A percentile compares a stretch with the other conserved stretches of the same genome.
phyloP scores from a whole-genome alignment of 1,140 invertebrate genomes.

The Hyphantria cunea region DNA sequence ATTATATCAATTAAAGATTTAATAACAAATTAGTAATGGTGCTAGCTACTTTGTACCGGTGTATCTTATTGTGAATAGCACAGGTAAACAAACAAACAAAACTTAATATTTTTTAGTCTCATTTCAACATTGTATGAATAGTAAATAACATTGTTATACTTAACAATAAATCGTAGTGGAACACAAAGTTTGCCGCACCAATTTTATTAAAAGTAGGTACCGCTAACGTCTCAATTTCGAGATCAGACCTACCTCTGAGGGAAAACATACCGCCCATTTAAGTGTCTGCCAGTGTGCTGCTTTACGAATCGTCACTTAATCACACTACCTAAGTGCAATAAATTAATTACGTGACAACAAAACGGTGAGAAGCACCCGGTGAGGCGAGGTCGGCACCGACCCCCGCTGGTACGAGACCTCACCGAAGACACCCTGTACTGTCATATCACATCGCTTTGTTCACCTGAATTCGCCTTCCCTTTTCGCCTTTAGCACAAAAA shows the following conservation, averaged over 20 bases:
- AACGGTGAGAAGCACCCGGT: conserved; percentile 69
- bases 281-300: conserved; percentile 54
- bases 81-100: too few relatives aligned
- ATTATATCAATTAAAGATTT: too few relatives aligned
- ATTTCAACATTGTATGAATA: too few relatives aligned
- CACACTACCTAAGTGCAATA: conserved; percentile 67
- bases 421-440: conserved; percentile 63
- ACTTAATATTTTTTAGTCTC: too few relatives aligned
- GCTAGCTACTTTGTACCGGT: too few relatives aligned
- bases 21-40: too few relatives aligned
- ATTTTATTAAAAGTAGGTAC: conserved; percentile 37
- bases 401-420: conserved; percentile 70
- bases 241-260: conserved; percentile 60
- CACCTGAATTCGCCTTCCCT: conserved; percentile 68
- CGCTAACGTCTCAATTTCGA: conserved; percentile 74
- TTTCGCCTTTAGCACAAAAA: conserved; percentile 57
- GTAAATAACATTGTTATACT: conserved; percentile 5
- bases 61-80: too few relatives aligned
- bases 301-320: conserved; percentile 48
- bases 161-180: conserved; percentile 46
- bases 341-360: conserved; percentile 79
- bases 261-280: conserved; percentile 68
- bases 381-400: conserved; percentile 51
- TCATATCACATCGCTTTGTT: conserved; percentile 75
- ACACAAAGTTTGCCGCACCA: conserved; percentile 55